Evolutionary conservation across 2,888 invertebrate species (phyloP), one percentile per base, ranked within the genome.

Genomic region (Unio delphinus): DNA sequence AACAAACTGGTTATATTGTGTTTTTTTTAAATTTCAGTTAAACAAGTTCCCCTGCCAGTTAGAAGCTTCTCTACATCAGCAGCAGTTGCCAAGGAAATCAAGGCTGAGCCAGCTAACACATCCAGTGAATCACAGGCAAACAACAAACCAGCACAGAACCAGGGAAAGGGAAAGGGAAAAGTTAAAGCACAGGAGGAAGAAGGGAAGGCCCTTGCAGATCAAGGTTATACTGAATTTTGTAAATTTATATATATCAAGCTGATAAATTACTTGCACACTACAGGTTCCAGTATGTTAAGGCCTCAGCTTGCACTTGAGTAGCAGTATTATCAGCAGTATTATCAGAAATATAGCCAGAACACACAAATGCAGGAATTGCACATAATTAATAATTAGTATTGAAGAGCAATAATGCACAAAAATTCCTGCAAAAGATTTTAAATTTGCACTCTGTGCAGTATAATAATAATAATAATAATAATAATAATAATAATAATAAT

Each of bases 41-140:
- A 80, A 64, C 86, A 86, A 65, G 72, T 85, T 17, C 78, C 75
- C 17, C 23, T 83, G 15, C 86, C 85, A n/a, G 68, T 72, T 20
- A 79, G 75, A 58, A 76, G 66, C 2, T 55, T 30, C 61, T 18
- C 60, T 20, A n/a, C 72, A 56, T 30, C 61, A 61, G 28, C 61
- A n/a, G 28, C 61, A n/a, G 34, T 23, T 18, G 26, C 64, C 56
- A 60, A 26, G 64, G 62, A 56, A 17, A 54, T 55, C 61, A 56
- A 64, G 23, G 72, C 56, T 28, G 67, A 60, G 23, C 34, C 34
- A n/a, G 60, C 66, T 30, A 61, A 70, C n/a, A 55, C 65, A 54
- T 64, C 68, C 68, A 61, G 68, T 60, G 61, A 45, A 45, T 45
- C 45, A 45, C 11, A 45, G 45, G 15, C 45, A 45, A 45, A 15